Base-by-base conservation (phyloP, 2,888 invertebrate species). In the Endomychus coccineus region DNA sequence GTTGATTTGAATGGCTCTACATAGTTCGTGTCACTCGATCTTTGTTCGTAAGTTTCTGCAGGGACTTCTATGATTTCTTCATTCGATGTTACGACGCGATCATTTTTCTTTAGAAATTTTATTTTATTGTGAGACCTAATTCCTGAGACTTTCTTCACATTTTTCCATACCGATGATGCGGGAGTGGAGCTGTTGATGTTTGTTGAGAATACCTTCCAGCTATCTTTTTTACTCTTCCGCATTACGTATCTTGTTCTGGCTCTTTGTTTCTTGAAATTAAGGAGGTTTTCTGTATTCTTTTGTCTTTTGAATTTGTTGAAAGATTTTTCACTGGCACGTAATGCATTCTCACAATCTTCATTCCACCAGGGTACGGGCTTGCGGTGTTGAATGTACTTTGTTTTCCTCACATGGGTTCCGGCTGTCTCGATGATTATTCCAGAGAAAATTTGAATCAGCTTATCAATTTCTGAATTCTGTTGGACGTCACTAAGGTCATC, bases 351-450 rank as follows among this genome's bases (percentile, higher is more conserved):
- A 14, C 45, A 44, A 12, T 45, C 36, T 14, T 40, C 22, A 21
- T 42, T 46, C 45, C 43, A 50, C 42, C 40, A 49, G 12, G 40
- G 43, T 5, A 31, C 41, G 9, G 19, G 28, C 5, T 23, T 15
- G 9, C 14, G 3, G 25, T 21, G 16, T 9, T 11, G 3, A 9
- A 5, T 13, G 3, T 14, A n/a, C 3, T 14, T 5, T 4, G 7
- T 23, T 24, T 37, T 34, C n/a, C n/a, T n/a, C n/a, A n/a, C n/a
- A n/a, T n/a, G n/a, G n/a, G n/a, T n/a, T n/a, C n/a, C n/a, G n/a
- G n/a, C n/a, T n/a, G n/a, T n/a, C n/a, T n/a, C n/a, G n/a, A n/a
- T n/a, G n/a, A n/a, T n/a, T n/a, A n/a, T n/a, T n/a, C n/a, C n/a
- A n/a, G n/a, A n/a, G n/a, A n/a, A n/a, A n/a, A n/a, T n/a, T n/a